These are phyloP conservation scores for Odontomyia ornata DNA, from an alignment of 2,888 invertebrate species.

Conservation along the genomic window DNA sequence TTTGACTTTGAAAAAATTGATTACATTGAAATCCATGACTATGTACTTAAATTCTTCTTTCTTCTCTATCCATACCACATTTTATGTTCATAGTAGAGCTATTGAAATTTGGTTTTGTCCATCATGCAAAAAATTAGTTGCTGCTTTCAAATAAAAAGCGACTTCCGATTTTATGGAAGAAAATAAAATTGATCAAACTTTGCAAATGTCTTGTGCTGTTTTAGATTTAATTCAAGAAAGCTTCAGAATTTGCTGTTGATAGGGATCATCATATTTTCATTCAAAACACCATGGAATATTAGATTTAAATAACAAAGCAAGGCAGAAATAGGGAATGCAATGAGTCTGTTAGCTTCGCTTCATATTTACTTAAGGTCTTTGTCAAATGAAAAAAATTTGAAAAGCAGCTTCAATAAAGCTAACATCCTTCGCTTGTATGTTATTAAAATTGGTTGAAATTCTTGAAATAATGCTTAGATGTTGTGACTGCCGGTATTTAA, in stretches of 20 bases:
- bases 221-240: neutral
- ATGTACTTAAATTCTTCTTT: neutral
- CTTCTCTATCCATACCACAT: constrained; percentile 13
- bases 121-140: neutral
- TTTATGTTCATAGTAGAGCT: neutral
- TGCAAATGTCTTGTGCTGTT: constrained; percentile 36
- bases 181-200: constrained; percentile 22
- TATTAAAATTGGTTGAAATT: too few species aligned
- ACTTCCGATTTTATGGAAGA: neutral
- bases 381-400: too few species aligned
- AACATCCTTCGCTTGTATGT: too few species aligned
- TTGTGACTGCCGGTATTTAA: too few species aligned
- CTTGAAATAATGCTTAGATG: too few species aligned
- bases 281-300: neutral
- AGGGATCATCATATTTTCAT: neutral
- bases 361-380: too few species aligned
- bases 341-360: too few species aligned
- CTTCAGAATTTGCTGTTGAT: constrained; percentile 1
- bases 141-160: neutral
- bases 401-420: too few species aligned
- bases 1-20: constrained; percentile 44
- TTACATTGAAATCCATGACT: neutral
- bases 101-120: neutral
- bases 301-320: too few species aligned
- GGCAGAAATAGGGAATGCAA: too few species aligned